Evolutionary conservation across 2,113 vertebrate species (phyloP).

Genomic region (Centropus bengalensis): DNA sequence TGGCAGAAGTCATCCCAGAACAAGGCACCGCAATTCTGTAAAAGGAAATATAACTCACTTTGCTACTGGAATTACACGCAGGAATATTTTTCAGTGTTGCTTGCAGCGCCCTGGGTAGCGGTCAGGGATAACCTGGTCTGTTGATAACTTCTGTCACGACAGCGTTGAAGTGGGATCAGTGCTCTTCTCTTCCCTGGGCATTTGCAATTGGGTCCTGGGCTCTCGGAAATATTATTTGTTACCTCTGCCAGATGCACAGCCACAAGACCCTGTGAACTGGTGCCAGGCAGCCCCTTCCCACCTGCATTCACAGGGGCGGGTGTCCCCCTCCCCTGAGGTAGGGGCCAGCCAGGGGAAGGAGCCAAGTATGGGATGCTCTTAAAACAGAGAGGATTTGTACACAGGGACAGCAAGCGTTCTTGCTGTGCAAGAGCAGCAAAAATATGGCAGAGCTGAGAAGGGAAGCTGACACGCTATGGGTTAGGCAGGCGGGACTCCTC

Average conservation of each 20-base stretch:
- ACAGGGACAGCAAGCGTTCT: too few species aligned
- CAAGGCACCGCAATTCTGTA: neutral
- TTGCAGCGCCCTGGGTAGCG: neutral
- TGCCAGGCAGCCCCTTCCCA: neutral
- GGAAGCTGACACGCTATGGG: neutral
- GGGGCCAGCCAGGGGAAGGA: neutral
- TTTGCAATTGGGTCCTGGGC: neutral
- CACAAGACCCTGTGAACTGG: neutral
- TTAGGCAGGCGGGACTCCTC: neutral
- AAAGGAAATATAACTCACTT: neutral
- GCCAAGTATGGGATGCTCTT: accelerated
- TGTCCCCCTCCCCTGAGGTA: accelerated
- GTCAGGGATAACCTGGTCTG: neutral
- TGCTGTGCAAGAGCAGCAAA: neutral
- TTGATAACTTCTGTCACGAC: neutral
- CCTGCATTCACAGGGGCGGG: neutral
- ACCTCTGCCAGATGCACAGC: neutral
- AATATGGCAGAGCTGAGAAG: neutral
- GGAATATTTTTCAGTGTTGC: neutral
- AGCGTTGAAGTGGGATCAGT: accelerated
- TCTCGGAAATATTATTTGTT: neutral
- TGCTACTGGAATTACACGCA: accelerated
- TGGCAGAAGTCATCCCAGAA: neutral
- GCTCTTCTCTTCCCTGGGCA: neutral
- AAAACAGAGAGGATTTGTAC: neutral